Evolutionary conservation across 2,113 vertebrate species (phyloP).

Genomic region (Cichladusa arquata): DNA sequence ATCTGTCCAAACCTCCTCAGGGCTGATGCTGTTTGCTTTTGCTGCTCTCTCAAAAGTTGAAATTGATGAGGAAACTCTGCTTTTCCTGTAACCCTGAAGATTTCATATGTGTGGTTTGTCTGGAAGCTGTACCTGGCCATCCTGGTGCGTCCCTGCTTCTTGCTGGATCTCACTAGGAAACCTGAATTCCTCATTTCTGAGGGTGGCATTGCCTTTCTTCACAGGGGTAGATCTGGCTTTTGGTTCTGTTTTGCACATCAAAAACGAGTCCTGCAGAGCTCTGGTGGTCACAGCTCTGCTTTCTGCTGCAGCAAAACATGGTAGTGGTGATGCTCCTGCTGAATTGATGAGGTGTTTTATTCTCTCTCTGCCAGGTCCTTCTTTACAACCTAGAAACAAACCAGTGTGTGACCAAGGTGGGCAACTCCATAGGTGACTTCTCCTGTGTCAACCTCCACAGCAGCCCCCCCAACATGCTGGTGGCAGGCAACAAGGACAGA

Average conservation of each 20-base stretch:
- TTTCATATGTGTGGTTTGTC: not conserved
- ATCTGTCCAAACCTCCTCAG: not conserved
- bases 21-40: not conserved
- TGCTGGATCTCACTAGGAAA: not conserved
- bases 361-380: constrained; percentile 80
- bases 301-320: accelerated
- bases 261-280: not conserved
- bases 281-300: not conserved
- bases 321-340: not conserved
- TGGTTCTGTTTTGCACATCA: not conserved
- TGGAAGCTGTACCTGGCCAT: not conserved
- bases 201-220: not conserved
- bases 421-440: constrained; percentile 86
- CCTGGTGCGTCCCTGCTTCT: not conserved
- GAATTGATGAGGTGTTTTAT: not conserved
- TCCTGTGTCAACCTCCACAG: constrained; percentile 87
- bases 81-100: not conserved
- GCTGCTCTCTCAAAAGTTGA: not conserved
- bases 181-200: not conserved
- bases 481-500: constrained; percentile 92
- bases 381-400: constrained; percentile 88
- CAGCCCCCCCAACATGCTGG: constrained; percentile 84
- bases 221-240: not conserved
- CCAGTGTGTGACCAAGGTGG: constrained; percentile 79
- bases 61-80: not conserved